Evolutionary conservation across 2,113 vertebrate species (phyloP).

Genomic region (Bettongia penicillata): DNA sequence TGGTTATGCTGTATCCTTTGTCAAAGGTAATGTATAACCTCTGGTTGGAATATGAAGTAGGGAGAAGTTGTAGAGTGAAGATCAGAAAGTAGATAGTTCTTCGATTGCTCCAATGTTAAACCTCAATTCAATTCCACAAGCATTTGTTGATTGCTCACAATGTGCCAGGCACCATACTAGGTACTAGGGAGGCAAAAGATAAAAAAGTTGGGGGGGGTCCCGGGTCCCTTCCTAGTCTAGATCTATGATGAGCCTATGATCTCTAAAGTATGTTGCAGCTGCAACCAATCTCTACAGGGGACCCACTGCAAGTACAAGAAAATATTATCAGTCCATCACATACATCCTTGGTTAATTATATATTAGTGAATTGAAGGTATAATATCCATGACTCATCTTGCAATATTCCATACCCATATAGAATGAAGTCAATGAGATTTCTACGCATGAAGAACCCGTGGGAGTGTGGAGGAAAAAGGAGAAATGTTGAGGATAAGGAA

Average conservation of each 20-base stretch:
- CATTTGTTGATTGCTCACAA: neutral
- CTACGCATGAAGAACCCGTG: neutral
- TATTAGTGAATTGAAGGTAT: neutral
- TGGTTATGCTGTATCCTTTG: neutral
- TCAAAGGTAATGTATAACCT: conserved; percentile 30
- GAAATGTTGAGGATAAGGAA: neutral
- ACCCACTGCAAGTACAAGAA: neutral
- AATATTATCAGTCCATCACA: neutral
- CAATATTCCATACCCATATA: neutral
- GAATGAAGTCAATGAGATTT: neutral
- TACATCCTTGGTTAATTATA: neutral
- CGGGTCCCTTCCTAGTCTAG: neutral
- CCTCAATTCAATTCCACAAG: conserved; percentile 40
- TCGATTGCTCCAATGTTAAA: conserved; percentile 35
- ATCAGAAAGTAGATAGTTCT: conserved; percentile 36
- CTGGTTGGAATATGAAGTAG: conserved; percentile 6
- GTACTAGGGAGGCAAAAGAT: neutral
- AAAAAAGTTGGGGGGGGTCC: too few species aligned
- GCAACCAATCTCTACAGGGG: neutral
- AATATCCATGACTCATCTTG: neutral
- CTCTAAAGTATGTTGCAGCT: neutral
- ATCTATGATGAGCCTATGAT: neutral
- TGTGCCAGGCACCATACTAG: neutral
- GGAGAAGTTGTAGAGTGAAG: conserved; percentile 16
- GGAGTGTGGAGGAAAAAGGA: neutral